Base-by-base conservation (phyloP, 2,797 vertebrate genomes). In the Lerista edwardsae region DNA sequence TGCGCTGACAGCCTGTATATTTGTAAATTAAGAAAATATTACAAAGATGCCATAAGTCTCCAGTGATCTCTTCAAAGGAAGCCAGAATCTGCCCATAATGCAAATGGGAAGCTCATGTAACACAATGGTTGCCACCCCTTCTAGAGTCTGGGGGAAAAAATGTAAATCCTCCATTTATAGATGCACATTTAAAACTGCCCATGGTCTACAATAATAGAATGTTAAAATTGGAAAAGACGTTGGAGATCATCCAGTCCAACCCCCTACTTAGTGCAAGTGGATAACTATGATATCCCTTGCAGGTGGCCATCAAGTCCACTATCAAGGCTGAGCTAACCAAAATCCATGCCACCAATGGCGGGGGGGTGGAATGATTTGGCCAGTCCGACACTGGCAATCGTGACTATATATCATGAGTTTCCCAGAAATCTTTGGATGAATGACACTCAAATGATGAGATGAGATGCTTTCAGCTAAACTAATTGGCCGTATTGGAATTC, bases 401-500 rank as follows among this genome's bases (percentile, higher is more conserved):
- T 76, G 55, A 23, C 44, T 15, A 36, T 15, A 9, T 7, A 69
- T 71, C 6, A 47, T 51, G 67, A 82, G 4, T 19, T 71, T 82
- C 73, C 71, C 79, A 77, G 73, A 76, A 81, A 76, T 51, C 39
- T 41, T 8, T 71, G 73, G 57, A 47, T 71, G 65, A 64, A 81
- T 81, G 29, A 75, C 59, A 71, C 31, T 3, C 65, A 39, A 51
- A 76, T 61, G 34, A 81, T 62, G 39, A 62, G 64, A 75, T 61
- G 74, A 86, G 80, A 77, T 82, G 74, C 79, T 86, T 86, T 86
- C 80, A 81, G 79, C 73, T 77, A 86, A 82, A 71, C 79, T 71
- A 86, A 86, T 77, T 62, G 57, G 65, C n/a, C 19, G 44, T 86
- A 76, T 75, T 86, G 79, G 65, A 81, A 81, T 86, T 81, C 23